Evolutionary conservation across 1,140 invertebrate species (phyloP).

Genomic region (Drosophila setifemur): DNA sequence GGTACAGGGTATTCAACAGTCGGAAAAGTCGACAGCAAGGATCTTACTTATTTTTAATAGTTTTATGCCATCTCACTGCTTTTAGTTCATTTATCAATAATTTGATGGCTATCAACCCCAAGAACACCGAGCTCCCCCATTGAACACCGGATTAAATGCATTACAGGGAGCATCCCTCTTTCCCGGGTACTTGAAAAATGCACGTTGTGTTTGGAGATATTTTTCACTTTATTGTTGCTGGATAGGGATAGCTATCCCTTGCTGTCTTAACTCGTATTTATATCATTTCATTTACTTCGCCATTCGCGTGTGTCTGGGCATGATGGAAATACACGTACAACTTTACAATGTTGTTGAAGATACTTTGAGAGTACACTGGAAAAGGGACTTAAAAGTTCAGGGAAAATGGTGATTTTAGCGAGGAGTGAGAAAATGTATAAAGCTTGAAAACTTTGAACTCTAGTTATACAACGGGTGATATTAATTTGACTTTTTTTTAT

Average conservation of each 20-base stretch:
- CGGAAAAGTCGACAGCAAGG: no score
- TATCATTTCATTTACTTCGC: slow-evolving; percentile 54
- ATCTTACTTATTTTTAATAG: slow-evolving; percentile 59
- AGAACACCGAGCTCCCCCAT: no score
- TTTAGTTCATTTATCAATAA: slow-evolving; percentile 67
- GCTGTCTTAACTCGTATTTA: slow-evolving; percentile 53
- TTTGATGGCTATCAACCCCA: slow-evolving; percentile 10
- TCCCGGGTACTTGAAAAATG: background rate
- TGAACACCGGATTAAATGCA: slow-evolving; percentile 26
- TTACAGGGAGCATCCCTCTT: slow-evolving; percentile 1
- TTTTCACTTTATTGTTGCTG: background rate
- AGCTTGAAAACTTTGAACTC: no score
- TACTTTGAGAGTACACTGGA: no score
- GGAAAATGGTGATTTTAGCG: no score
- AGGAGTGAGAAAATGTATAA: no score
- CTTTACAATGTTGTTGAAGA: background rate
- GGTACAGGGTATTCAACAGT: no score
- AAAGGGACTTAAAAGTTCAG: no score
- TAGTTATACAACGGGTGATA: no score
- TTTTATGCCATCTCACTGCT: slow-evolving; percentile 34
- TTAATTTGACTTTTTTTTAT: no score
- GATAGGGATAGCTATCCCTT: slow-evolving; percentile 10
- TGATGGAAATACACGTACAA: slow-evolving; percentile 23
- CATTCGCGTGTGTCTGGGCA: background rate
- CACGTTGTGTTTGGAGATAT: background rate